Conservation (phyloP, 2,113 vertebrate genomes). For the Microcebus jonahi region DNA sequence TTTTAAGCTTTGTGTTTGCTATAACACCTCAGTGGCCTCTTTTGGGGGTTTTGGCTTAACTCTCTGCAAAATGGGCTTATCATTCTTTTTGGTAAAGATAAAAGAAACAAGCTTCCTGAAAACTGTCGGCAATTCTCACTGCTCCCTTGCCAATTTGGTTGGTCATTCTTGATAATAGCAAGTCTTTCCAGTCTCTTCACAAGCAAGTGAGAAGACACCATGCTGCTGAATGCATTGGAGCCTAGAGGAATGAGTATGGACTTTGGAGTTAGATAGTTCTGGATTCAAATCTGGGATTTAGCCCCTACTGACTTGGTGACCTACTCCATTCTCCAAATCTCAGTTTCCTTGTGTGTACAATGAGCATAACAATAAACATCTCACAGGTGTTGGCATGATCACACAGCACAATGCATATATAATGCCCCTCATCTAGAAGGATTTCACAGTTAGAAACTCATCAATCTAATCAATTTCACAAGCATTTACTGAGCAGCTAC, state of each 20-base stretch:
- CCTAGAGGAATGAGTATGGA: background rate
- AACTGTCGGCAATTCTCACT: background rate
- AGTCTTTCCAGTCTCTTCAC: background rate
- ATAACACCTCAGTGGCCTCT: background rate
- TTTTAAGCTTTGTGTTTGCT: background rate
- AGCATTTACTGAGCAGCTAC: background rate
- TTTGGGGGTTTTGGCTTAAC: background rate
- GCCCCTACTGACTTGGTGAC: background rate
- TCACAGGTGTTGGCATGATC: background rate
- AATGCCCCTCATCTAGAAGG: background rate
- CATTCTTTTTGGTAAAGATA: background rate
- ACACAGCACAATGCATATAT: background rate
- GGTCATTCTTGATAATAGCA: background rate
- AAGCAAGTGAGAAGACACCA: background rate
- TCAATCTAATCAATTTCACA: background rate
- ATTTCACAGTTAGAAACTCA: background rate
- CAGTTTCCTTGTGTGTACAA: background rate
- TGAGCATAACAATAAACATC: background rate
- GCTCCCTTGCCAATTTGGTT: background rate
- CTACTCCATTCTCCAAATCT: background rate
- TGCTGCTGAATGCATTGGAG: background rate
- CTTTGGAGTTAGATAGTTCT: background rate
- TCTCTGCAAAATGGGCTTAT: background rate
- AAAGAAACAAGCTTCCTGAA: background rate
- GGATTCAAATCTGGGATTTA: background rate